phyloP scores from a whole-genome alignment of 2,113 vertebrate genomes.

The Aegotheles bennettii region DNA sequence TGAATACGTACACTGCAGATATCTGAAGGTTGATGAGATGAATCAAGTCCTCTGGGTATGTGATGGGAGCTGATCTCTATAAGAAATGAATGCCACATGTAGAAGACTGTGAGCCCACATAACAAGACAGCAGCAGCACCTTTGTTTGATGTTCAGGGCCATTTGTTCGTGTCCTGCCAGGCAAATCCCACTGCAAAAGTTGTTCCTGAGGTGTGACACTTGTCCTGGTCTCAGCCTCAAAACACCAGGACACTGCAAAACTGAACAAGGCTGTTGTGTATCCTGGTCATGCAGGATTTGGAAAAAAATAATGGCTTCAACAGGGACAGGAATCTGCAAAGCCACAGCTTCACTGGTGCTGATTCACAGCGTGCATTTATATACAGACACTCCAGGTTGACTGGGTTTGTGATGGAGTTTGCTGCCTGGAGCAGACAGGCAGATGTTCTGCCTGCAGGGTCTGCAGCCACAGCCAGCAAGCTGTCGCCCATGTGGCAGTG shows the following conservation, averaged over 20 bases:
- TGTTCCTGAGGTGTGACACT: neutral
- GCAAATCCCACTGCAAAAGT: neutral
- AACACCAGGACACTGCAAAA: neutral
- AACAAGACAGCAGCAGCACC: neutral
- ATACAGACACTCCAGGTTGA: neutral
- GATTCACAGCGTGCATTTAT: neutral
- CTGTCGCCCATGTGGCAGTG: fast-evolving
- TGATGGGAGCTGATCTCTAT: fast-evolving
- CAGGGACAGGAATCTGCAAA: neutral
- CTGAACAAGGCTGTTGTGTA: neutral
- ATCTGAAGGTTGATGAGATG: fast-evolving
- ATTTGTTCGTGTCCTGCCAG: neutral
- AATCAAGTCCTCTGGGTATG: neutral
- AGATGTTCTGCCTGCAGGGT: neutral
- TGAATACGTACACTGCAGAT: neutral
- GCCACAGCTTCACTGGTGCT: neutral
- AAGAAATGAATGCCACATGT: neutral
- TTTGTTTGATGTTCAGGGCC: neutral
- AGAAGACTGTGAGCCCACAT: neutral
- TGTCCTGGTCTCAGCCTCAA: neutral
- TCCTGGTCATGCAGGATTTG: too few species aligned
- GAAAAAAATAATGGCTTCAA: neutral
- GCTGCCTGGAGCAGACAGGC: neutral
- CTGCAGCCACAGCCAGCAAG: neutral
- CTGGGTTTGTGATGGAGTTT: neutral